A percentile compares a stretch with the other conserved stretches of the same genome.
phyloP scores from a whole-genome alignment of 2,888 invertebrate genomes.

The Hartigia nigra region DNA sequence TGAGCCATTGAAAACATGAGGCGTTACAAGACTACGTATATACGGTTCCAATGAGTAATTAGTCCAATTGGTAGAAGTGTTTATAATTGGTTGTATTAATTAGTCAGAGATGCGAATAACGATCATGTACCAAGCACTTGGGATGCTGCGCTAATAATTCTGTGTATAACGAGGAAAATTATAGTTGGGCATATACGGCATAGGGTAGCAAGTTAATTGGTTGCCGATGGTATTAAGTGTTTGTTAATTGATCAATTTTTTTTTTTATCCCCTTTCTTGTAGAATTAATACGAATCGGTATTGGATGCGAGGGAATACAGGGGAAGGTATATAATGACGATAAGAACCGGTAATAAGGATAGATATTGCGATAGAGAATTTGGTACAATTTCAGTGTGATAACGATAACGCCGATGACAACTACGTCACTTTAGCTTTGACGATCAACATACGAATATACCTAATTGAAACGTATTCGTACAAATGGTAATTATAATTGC shows the following conservation, averaged over 20 bases:
- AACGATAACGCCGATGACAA: background rate
- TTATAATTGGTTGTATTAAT: background rate
- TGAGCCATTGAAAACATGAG: background rate
- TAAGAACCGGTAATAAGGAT: background rate
- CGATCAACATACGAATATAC: background rate
- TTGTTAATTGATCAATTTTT: background rate
- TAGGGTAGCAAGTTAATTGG: background rate
- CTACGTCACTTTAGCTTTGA: background rate
- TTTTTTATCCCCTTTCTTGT: background rate
- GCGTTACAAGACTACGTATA: background rate
- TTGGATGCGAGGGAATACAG: too few species aligned
- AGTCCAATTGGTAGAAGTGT: background rate
- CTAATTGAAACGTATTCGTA: background rate
- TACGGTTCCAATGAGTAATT: background rate
- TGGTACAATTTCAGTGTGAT: background rate
- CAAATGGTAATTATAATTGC: background rate
- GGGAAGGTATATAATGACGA: background rate
- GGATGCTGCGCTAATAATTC: background rate
- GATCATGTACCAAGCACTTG: background rate
- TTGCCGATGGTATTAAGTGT: background rate
- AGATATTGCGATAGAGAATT: background rate
- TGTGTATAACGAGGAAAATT: background rate
- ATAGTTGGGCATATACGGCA: background rate
- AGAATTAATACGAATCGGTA: too few species aligned
- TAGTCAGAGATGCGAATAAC: background rate